phyloP scores from a whole-genome alignment of 1,140 invertebrate species.

The Popillia japonica region DNA sequence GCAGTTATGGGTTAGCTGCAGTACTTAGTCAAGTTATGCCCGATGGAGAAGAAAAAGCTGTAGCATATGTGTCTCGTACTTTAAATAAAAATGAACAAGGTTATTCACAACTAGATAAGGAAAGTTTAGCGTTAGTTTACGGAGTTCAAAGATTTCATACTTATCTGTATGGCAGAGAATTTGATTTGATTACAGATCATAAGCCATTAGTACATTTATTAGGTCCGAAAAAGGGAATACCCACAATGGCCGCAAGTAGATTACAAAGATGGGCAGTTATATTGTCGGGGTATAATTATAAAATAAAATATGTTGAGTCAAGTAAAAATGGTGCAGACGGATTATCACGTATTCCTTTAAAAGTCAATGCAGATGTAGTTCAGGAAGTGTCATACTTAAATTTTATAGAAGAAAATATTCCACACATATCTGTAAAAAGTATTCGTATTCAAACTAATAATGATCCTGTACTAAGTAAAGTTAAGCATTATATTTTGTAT shows the following conservation, averaged over 20 bases:
- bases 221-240: slow-evolving; percentile 40
- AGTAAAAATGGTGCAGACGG: background rate
- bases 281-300: slow-evolving; percentile 19
- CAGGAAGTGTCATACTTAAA: background rate
- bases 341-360: slow-evolving; percentile 13
- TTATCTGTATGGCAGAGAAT: slow-evolving; percentile 57
- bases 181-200: slow-evolving; percentile 56
- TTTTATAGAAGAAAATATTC: background rate
- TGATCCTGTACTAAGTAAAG: too few species aligned
- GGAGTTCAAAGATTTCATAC: too few species aligned
- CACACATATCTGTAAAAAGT: background rate
- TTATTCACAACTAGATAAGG: too few species aligned
- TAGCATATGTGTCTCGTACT: too few species aligned
- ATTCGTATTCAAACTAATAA: too few species aligned
- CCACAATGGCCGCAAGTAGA: slow-evolving; percentile 39
- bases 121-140: slow-evolving; percentile 62
- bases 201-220: slow-evolving; percentile 42
- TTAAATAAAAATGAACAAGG: background rate
- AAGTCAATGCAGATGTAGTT: background rate
- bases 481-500: too few species aligned
- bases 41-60: too few species aligned
- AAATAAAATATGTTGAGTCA: slow-evolving; percentile 26
- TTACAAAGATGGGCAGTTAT: slow-evolving; percentile 30
- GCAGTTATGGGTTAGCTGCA: background rate
- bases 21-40: background rate